These are phyloP conservation scores for Phortica variegata DNA, from an alignment of 1,140 invertebrate genomes.

Conservation along the genomic window DNA sequence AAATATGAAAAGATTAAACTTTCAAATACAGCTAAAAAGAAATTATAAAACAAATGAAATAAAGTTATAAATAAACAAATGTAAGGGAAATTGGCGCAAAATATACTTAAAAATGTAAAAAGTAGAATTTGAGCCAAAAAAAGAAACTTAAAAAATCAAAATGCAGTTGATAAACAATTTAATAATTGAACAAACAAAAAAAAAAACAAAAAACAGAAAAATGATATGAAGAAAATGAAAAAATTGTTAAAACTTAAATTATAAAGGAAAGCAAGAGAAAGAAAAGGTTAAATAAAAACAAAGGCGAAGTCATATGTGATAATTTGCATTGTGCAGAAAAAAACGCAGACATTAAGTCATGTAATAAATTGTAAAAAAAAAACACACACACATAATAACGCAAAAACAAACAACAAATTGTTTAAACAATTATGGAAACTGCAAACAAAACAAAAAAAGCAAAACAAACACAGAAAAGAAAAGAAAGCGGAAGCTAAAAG, in stretches of 20 bases:
- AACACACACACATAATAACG: conserved; percentile 25
- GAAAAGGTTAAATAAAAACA: conserved; percentile 2
- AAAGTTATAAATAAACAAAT: neutral
- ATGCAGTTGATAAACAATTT: conserved; percentile 3
- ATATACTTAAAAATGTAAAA: conserved; percentile 39
- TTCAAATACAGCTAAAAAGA: no score
- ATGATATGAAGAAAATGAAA: conserved; percentile 7
- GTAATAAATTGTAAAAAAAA: conserved; percentile 41
- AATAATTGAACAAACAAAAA: conserved; percentile 11
- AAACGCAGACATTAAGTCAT: conserved; percentile 31
- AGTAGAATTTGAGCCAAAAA: conserved; percentile 39
- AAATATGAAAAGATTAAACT: neutral
- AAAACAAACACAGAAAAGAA: no score
- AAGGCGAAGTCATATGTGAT: conserved; percentile 45
- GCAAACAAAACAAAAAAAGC: neutral
- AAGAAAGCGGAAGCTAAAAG: neutral
- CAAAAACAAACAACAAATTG: conserved; percentile 9
- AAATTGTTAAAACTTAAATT: conserved; percentile 16
- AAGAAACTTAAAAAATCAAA: conserved; percentile 4
- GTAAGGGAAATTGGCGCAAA: conserved; percentile 27
- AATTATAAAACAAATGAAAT: conserved; percentile 3
- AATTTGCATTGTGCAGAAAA: conserved; percentile 54
- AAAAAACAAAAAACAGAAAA: conserved; percentile 11
- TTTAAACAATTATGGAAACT: neutral
- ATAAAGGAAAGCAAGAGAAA: conserved; percentile 5